Evolutionary conservation across 2,797 vertebrate species (phyloP).

Genomic region (Heterohyrax brucei): DNA sequence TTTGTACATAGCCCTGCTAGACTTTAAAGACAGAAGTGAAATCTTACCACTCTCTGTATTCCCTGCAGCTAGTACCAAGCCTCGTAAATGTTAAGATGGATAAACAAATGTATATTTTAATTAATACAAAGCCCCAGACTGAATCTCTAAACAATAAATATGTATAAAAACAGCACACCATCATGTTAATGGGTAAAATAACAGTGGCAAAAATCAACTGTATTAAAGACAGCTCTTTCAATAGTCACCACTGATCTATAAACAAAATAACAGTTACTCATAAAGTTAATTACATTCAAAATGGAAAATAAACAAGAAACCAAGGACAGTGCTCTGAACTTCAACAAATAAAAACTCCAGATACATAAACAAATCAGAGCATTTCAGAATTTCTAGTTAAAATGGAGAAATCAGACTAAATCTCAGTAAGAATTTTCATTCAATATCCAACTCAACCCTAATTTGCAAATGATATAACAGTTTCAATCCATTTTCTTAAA

Average conservation of each 20-base stretch:
- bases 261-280: slow-evolving; percentile 46
- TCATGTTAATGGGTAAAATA: background rate
- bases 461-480: background rate
- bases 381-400: slow-evolving; percentile 46
- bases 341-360: slow-evolving; percentile 22
- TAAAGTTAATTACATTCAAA: slow-evolving; percentile 42
- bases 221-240: slow-evolving; percentile 23
- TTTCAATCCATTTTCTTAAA: slow-evolving; percentile 22
- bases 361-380: background rate
- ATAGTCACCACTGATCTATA: slow-evolving; percentile 43
- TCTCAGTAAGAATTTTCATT: slow-evolving; percentile 33
- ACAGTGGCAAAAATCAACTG: slow-evolving; percentile 1
- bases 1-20: background rate
- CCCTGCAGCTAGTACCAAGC: background rate
- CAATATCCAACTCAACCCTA: slow-evolving; percentile 30
- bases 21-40: background rate
- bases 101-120: slow-evolving; percentile 50
- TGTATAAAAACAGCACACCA: background rate
- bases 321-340: slow-evolving; percentile 35
- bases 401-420: slow-evolving; percentile 1
- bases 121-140: background rate
- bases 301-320: background rate
- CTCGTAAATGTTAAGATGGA: background rate
- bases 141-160: slow-evolving; percentile 35
- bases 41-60: background rate